These are phyloP conservation scores for Aplysina aerophoba DNA, from an alignment of 37 sponge, comb jelly and placozoan genomes.

Conservation along the genomic window DNA sequence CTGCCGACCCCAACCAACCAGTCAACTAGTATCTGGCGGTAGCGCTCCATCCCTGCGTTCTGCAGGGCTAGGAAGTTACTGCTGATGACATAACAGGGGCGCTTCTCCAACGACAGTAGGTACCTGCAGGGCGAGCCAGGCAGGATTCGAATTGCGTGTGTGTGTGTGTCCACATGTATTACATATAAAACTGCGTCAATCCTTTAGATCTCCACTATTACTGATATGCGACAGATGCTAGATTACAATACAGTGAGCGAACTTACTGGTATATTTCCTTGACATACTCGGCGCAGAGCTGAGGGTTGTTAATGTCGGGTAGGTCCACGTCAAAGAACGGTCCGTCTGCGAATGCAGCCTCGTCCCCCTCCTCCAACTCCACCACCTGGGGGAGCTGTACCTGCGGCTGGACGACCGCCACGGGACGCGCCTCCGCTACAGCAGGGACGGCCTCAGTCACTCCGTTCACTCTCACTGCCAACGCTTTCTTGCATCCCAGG, in stretches of 20 bases:
- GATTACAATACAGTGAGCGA: too few relatives aligned
- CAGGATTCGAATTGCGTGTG: background rate
- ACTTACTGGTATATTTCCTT: conserved; percentile 18
- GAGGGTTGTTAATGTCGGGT: conserved; percentile 43
- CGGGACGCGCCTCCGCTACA: too few relatives aligned
- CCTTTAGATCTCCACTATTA: too few relatives aligned
- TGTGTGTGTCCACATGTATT: background rate
- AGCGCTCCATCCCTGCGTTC: conserved; percentile 22
- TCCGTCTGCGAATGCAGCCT: background rate
- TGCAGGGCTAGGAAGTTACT: conserved; percentile 36
- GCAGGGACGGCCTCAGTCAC: too few relatives aligned
- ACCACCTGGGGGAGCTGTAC: background rate
- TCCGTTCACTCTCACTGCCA: too few relatives aligned
- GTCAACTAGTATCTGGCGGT: conserved; percentile 64
- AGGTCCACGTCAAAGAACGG: conserved; percentile 3
- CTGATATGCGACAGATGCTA: too few relatives aligned
- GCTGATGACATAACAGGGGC: conserved; percentile 18
- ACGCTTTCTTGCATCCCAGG: too few relatives aligned
- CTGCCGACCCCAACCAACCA: conserved; percentile 68
- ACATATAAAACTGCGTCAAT: too few relatives aligned
- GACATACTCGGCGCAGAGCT: conserved; percentile 40
- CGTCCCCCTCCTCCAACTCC: background rate
- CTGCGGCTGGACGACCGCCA: background rate
- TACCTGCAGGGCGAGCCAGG: background rate
- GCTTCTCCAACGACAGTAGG: conserved; percentile 38